These are phyloP conservation scores for Bembecia ichneumoniformis DNA, from an alignment of 2,888 invertebrate species.

Conservation along the genomic window DNA sequence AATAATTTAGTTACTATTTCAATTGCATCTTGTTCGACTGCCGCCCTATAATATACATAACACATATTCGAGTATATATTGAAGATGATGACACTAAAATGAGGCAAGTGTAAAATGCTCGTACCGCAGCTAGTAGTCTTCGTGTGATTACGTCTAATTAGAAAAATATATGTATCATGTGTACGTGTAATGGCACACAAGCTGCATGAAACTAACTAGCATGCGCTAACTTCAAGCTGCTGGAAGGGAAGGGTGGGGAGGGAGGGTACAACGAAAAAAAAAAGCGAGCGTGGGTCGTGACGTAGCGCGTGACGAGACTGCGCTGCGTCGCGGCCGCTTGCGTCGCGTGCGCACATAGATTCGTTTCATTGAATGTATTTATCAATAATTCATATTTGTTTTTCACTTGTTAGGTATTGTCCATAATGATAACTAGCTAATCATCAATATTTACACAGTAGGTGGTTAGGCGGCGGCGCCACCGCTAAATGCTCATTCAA, in stretches of 20 bases:
- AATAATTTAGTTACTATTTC: too few species aligned
- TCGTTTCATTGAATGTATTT: conserved; percentile 66
- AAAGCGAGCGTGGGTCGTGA: conserved; percentile 22
- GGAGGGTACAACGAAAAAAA: conserved; percentile 31
- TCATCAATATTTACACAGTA: conserved; percentile 58
- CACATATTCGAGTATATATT: too few species aligned
- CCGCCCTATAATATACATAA: too few species aligned
- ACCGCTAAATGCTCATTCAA: conserved; percentile 47
- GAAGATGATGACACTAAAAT: too few species aligned
- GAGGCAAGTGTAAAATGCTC: too few species aligned
- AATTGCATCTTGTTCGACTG: too few species aligned
- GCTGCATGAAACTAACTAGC: conserved; percentile 30
- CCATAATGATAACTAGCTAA: conserved; percentile 65
- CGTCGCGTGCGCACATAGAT: conserved; percentile 44
- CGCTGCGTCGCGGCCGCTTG: conserved; percentile 14
- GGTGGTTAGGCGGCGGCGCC: conserved; percentile 15
- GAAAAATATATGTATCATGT: conserved; percentile 18
- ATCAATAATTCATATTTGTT: conserved; percentile 58
- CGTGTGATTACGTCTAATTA: too few species aligned
- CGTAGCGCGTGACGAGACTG: conserved; percentile 3
- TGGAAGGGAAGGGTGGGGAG: conserved; percentile 17
- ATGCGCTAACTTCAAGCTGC: conserved; percentile 39
- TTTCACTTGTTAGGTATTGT: conserved; percentile 72
- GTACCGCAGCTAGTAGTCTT: too few species aligned
- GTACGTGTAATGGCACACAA: conserved; percentile 10